These are phyloP conservation scores for Iselma pallidipennis DNA, from an alignment of 2,888 invertebrate species.

Conservation along the genomic window DNA sequence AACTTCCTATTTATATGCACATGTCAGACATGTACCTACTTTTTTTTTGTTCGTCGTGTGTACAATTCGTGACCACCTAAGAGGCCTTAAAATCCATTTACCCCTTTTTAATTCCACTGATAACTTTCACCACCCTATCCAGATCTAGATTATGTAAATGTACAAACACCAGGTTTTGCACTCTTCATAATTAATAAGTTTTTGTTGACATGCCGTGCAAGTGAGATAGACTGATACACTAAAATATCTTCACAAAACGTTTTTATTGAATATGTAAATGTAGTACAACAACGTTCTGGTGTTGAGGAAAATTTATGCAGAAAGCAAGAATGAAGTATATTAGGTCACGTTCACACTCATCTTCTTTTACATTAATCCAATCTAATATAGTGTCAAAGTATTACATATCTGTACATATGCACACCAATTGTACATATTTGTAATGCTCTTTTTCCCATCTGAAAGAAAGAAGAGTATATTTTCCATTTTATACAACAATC, in stretches of 20 bases:
- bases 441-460: not conserved
- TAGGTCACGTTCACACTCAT: conserved; percentile 24
- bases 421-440: too few species aligned
- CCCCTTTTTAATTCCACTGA: not conserved
- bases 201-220: not conserved
- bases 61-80: not conserved
- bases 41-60: too few species aligned
- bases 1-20: too few species aligned
- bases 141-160: conserved; percentile 10
- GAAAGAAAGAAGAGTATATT: conserved; percentile 11
- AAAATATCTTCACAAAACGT: conserved; percentile 6
- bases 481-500: not conserved
- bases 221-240: not conserved
- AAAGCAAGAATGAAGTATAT: conserved; percentile 18
- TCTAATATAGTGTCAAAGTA: conserved; percentile 14
- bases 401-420: not conserved
- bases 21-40: too few species aligned
- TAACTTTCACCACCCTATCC: not conserved
- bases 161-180: conserved; percentile 3
- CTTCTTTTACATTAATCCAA: conserved; percentile 20
- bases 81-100: not conserved
- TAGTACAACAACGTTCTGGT: conserved; percentile 5
- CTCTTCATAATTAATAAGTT: conserved; percentile 15
- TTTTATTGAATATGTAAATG: conserved; percentile 24
- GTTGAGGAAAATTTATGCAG: conserved; percentile 19